A percentile compares a stretch with the other conserved stretches of the same genome.
These are phyloP conservation scores for Whitmania pigra DNA, from an alignment of 1,140 invertebrate species.

Conservation along the genomic window DNA sequence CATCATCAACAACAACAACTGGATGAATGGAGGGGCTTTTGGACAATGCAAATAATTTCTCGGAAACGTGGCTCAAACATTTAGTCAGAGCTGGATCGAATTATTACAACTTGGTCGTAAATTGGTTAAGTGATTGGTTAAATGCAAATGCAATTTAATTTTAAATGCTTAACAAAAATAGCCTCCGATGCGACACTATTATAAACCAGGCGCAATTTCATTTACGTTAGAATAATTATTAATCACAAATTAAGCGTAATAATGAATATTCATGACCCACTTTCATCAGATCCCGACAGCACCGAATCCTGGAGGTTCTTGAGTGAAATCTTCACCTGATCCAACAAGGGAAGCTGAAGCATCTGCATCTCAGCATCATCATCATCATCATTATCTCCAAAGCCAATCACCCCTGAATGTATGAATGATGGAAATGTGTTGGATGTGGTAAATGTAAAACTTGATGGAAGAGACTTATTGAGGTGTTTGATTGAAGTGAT, in stretches of 20 bases:
- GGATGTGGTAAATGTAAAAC: no score
- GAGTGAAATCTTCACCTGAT: background rate
- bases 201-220: background rate
- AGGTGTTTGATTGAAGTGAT: background rate
- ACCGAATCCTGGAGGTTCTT: background rate
- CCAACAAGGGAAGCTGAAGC: background rate
- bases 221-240: background rate
- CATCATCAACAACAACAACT: no score
- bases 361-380: background rate
- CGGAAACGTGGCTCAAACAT: no score
- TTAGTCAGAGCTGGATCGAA: no score
- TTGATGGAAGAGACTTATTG: no score
- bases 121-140: no score
- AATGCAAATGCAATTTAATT: no score
- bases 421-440: background rate
- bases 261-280: background rate
- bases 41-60: no score
- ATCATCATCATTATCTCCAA: background rate
- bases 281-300: background rate
- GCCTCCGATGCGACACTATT: no score
- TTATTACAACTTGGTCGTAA: no score
- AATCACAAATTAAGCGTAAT: background rate
- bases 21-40: no score
- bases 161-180: no score
- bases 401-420: background rate